These are phyloP conservation scores for Cylas formicarius DNA, from an alignment of 1,140 invertebrate genomes.

Conservation along the genomic window DNA sequence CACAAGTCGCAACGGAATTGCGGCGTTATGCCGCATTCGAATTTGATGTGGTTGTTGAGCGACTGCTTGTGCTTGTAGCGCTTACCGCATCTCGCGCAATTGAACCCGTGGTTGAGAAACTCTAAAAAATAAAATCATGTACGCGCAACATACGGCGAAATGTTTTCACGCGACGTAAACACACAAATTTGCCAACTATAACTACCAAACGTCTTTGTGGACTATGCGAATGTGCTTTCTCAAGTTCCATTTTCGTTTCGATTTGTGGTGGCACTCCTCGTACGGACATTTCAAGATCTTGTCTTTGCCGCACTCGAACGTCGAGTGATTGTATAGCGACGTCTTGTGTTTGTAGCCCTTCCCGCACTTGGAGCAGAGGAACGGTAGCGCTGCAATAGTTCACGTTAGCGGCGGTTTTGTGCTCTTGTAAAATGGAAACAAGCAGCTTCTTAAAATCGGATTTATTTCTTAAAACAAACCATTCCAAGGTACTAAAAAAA, in stretches of 20 bases:
- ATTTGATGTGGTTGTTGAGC: constrained; percentile 41
- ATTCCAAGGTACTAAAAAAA: too few species aligned
- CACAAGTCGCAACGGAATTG: constrained; percentile 36
- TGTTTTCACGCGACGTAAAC: too few species aligned
- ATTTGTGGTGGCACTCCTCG: constrained; percentile 12
- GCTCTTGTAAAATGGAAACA: constrained; percentile 49
- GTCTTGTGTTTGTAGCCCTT: constrained; percentile 50
- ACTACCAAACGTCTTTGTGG: too few species aligned
- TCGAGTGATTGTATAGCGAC: constrained; percentile 52
- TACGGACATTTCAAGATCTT: constrained; percentile 48
- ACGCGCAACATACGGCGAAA: too few species aligned
- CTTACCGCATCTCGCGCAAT: constrained; percentile 52
- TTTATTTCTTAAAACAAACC: too few species aligned
- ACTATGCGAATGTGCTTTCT: constrained; percentile 7
- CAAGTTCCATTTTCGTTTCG: constrained; percentile 14
- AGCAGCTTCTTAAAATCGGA: too few species aligned
- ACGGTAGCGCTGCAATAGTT: constrained; percentile 56
- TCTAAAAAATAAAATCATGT: constrained; percentile 19
- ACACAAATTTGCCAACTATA: too few species aligned
- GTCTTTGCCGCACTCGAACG: constrained; percentile 58
- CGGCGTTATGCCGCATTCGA: constrained; percentile 57
- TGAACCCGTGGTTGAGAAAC: too few species aligned
- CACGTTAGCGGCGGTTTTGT: constrained; percentile 48
- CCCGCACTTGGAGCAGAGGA: constrained; percentile 39
- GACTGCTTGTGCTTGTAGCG: constrained; percentile 49